Evolutionary conservation across 2,113 vertebrate species (phyloP).

Genomic region (Zapornia atra): DNA sequence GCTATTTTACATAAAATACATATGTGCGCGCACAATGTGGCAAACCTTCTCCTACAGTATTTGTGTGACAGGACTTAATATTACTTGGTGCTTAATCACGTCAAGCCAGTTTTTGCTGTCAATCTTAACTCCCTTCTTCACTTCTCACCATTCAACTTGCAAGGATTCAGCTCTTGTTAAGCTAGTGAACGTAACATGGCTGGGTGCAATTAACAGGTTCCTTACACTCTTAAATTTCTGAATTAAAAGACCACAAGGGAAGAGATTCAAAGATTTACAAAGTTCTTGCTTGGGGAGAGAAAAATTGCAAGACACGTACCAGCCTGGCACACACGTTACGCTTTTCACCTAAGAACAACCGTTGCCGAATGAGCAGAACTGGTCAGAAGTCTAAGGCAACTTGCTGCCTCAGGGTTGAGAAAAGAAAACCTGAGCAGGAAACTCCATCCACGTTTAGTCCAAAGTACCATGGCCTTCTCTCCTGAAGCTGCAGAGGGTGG

Average conservation of each 20-base stretch:
- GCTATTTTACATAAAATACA: constrained; percentile 23
- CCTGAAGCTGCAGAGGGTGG: neutral
- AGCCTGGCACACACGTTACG: neutral
- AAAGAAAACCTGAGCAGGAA: neutral
- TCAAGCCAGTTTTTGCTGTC: constrained; percentile 54
- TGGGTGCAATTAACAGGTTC: constrained; percentile 12
- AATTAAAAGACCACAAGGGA: neutral
- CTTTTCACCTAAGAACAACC: neutral
- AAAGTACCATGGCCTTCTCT: neutral
- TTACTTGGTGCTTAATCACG: constrained; percentile 36
- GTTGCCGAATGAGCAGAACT: neutral
- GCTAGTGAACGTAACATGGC: neutral
- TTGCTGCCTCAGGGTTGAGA: neutral
- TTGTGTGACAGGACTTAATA: neutral
- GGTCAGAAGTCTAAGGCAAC: neutral
- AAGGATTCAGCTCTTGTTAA: constrained; percentile 21
- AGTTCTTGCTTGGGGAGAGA: neutral
- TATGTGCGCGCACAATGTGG: neutral
- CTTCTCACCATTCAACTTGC: neutral
- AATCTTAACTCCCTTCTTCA: constrained; percentile 19
- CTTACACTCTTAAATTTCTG: constrained; percentile 13
- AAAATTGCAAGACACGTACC: accelerated
- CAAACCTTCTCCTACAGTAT: neutral
- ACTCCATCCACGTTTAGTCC: neutral
- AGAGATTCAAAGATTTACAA: neutral